Evolutionary conservation across 2,888 invertebrate species (phyloP), one percentile per base, ranked within the genome.

Genomic region (Drosophila multiciliata): DNA sequence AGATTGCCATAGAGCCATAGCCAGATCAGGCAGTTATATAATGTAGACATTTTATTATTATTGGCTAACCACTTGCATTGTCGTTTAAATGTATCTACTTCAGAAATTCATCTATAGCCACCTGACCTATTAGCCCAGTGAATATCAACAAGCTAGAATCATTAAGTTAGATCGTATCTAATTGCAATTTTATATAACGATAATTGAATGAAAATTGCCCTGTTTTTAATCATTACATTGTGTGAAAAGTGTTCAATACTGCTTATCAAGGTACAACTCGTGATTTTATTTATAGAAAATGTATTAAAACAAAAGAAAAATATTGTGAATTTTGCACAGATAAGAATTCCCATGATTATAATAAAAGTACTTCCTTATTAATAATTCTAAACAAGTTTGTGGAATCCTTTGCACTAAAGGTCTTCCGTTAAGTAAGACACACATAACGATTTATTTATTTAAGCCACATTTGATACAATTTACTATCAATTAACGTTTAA

Each of bases 281-380:
- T 20, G 3, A 7, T 12, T 20, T 38, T 38, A 38, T 38, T 15
- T 38, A 20, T 42, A 15, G 3, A 15, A 45, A 15, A 15, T 4
- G 1, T 23, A 23, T 7, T 15, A 8, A 15, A 15, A 12, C 45
- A 15, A 7, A 3, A 12, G 1, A 20, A 20, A 7, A 15, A 20
- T 23, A 8, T 23, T 45, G 2, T 8, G 45, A 3, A 45, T 15
- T 20, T 20, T 45, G 1, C 7, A 45, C 7, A 15, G 2, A 20
- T 15, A 8, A 45, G 8, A 45, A 15, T 45, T 45, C 23, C 2
- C 3, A 45, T 15, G 8, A 4, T 23, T 45, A 15, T 23, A 7
- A 45, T 8, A 20, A 45, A 45, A 15, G 7, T 23, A 20, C 45
- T 23, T 45, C 4, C 45, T 8, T 7, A 45, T 93, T 93, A 15